Evolutionary conservation across 1,140 invertebrate species (phyloP).

Genomic region (Megathymus violae): DNA sequence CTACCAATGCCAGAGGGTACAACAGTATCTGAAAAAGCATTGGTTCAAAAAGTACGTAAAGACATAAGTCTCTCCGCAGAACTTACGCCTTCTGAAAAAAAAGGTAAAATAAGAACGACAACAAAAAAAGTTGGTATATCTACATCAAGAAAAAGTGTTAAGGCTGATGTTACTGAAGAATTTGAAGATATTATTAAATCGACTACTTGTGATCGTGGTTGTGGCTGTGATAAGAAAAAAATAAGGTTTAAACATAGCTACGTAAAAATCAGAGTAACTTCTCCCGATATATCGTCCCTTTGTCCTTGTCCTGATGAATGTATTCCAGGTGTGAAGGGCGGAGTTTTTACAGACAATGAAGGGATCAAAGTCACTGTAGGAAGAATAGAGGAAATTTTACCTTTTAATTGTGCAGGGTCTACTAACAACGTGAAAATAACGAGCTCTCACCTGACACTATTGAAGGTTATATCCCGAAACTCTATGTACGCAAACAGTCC

Average conservation of each 20-base stretch:
- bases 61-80: slow-evolving; percentile 25
- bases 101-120: slow-evolving; percentile 48
- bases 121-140: slow-evolving; percentile 43
- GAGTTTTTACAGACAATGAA: slow-evolving; percentile 64
- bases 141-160: slow-evolving; percentile 36
- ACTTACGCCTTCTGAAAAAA: slow-evolving; percentile 40
- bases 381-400: slow-evolving; percentile 47
- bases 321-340: slow-evolving; percentile 58
- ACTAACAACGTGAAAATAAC: background rate
- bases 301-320: slow-evolving; percentile 66
- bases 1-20: slow-evolving; percentile 40
- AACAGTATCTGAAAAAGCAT: slow-evolving; percentile 43
- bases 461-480: no score
- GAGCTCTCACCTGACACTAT: background rate
- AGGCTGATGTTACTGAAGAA: slow-evolving; percentile 52
- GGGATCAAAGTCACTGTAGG: slow-evolving; percentile 68
- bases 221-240: slow-evolving; percentile 71
- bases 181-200: slow-evolving; percentile 59
- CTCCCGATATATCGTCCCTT: slow-evolving; percentile 63
- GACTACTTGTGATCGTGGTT: slow-evolving; percentile 61
- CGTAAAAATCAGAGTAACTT: slow-evolving; percentile 69
- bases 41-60: slow-evolving; percentile 41
- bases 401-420: slow-evolving; percentile 36
- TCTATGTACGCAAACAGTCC: no score
- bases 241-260: slow-evolving; percentile 72